Evolutionary conservation across 2,113 vertebrate species (phyloP).

Genomic region (Podiceps cristatus): DNA sequence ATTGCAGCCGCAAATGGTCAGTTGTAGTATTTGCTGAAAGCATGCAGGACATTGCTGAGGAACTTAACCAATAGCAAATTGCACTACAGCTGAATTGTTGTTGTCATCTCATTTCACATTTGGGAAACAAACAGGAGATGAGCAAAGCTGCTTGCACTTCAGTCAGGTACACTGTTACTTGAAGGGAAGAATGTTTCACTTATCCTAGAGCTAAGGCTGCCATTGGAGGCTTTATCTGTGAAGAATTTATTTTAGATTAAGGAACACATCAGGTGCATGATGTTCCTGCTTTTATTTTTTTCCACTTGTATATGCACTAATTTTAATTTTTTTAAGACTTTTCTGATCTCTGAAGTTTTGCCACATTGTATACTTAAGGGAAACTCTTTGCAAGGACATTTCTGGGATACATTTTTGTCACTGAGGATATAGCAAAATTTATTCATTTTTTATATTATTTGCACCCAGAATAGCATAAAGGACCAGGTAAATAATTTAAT

Average conservation of each 20-base stretch:
- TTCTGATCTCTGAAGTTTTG: conserved; percentile 87
- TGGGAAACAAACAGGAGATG: conserved; percentile 81
- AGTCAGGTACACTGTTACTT: conserved; percentile 97
- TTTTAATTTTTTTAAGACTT: conserved; percentile 92
- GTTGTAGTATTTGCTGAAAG: conserved; percentile 91
- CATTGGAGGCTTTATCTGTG: conserved; percentile 82
- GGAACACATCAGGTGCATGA: conserved; percentile 86
- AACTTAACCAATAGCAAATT: conserved; percentile 87
- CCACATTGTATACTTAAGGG: conserved; percentile 86
- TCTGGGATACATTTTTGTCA: conserved; percentile 80
- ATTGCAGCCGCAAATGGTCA: conserved; percentile 91
- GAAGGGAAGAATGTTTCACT: conserved; percentile 90
- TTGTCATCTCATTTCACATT: conserved; percentile 81
- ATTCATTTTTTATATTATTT: conserved; percentile 72
- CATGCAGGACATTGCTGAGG: conserved; percentile 79
- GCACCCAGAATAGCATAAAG: conserved; percentile 77
- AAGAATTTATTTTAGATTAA: conserved; percentile 89
- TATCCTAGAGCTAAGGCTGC: conserved; percentile 87
- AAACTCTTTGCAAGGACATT: conserved; percentile 82
- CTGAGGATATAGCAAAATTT: conserved; percentile 78
- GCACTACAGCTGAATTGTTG: conserved; percentile 91
- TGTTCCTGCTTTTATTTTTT: conserved; percentile 94
- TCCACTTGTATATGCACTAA: conserved; percentile 97
- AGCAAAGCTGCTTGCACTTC: conserved; percentile 86
- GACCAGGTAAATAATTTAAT: conserved; percentile 80